These are phyloP conservation scores for Hipparchia sbordonii DNA, from an alignment of 2,888 invertebrate genomes.

Conservation along the genomic window DNA sequence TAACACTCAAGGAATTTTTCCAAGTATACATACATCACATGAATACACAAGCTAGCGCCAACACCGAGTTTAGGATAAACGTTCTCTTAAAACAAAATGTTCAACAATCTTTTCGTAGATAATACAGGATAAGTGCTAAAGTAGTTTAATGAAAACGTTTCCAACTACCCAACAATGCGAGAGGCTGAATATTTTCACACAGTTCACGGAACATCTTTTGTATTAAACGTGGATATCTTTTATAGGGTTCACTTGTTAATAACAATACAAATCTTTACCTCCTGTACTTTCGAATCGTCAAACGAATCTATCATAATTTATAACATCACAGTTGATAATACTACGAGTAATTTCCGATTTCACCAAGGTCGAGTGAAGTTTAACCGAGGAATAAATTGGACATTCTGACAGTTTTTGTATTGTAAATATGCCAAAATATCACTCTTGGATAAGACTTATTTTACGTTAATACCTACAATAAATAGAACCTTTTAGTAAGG, in stretches of 20 bases:
- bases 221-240: background rate
- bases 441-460: too few species aligned
- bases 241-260: background rate
- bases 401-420: too few species aligned
- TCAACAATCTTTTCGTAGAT: background rate
- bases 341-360: background rate
- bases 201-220: background rate
- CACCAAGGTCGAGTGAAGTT: too few species aligned
- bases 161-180: background rate
- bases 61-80: background rate
- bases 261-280: too few species aligned
- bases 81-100: background rate
- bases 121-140: background rate
- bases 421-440: too few species aligned
- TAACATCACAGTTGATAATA: too few species aligned
- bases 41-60: background rate
- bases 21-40: too few species aligned
- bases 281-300: too few species aligned
- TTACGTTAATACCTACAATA: slow-evolving; percentile 1
- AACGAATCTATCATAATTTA: too few species aligned
- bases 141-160: background rate
- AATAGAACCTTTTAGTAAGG: slow-evolving; percentile 4
- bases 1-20: too few species aligned
- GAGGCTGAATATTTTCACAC: background rate
- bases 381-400: too few species aligned